phyloP scores from a whole-genome alignment of 2,113 vertebrate species.

The Nibea albiflora region DNA sequence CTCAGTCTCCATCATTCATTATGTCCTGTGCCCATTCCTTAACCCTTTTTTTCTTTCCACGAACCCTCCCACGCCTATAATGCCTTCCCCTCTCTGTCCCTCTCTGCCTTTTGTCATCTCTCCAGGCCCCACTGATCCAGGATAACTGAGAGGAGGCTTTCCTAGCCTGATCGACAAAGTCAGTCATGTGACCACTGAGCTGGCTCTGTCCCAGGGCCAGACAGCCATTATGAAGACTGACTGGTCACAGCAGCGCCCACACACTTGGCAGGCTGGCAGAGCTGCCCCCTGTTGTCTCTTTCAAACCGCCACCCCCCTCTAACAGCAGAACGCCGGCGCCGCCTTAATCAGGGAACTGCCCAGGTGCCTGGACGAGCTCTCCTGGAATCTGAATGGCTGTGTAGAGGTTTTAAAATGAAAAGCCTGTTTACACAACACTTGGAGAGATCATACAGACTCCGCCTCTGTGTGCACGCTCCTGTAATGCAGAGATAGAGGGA shows the following conservation, averaged over 20 bases:
- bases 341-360: constrained; percentile 60
- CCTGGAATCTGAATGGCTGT: constrained; percentile 38
- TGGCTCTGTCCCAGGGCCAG: constrained; percentile 66
- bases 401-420: constrained; percentile 67
- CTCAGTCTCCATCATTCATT: not conserved
- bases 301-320: constrained; percentile 58
- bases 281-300: constrained; percentile 67
- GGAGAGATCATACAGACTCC: constrained; percentile 16
- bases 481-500: constrained; percentile 36
- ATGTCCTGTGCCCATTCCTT: not conserved
- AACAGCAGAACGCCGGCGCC: constrained; percentile 64
- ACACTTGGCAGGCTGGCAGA: constrained; percentile 75
- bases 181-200: constrained; percentile 61
- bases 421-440: constrained; percentile 41
- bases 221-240: constrained; percentile 76
- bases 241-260: constrained; percentile 72
- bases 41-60: not conserved
- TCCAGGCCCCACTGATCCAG: constrained; percentile 41
- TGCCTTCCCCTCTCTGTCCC: not conserved
- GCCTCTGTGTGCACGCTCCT: constrained; percentile 22
- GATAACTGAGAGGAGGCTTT: constrained; percentile 42
- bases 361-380: constrained; percentile 62
- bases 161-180: constrained; percentile 52
- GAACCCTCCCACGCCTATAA: not conserved
- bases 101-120: constrained; percentile 24